phyloP scores from a whole-genome alignment of 2,888 invertebrate species.

The Entomobrya multifasciata region DNA sequence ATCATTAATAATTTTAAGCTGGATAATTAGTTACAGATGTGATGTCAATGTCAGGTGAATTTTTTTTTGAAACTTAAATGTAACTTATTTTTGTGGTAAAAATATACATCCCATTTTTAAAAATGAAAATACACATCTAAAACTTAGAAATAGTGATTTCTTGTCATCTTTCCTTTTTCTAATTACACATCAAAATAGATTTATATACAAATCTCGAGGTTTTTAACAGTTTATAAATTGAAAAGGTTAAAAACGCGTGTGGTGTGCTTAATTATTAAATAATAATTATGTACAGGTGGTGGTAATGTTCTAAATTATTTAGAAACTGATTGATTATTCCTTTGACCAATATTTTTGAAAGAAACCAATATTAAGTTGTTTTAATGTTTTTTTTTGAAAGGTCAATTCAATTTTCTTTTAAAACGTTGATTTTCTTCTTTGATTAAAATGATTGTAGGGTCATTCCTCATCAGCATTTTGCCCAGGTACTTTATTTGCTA shows the following conservation, averaged over 20 bases:
- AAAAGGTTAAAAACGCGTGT: constrained; percentile 11
- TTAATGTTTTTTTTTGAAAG: background rate
- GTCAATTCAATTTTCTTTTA: background rate
- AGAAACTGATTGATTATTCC: constrained; percentile 8
- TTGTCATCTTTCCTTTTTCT: background rate
- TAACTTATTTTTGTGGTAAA: no score
- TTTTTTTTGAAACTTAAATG: no score
- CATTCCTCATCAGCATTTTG: constrained; percentile 48
- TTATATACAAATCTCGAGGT: constrained; percentile 65
- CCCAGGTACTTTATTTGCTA: constrained; percentile 51
- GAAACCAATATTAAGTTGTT: background rate
- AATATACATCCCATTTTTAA: no score
- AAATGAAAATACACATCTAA: no score
- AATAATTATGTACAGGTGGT: background rate
- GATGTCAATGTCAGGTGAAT: no score
- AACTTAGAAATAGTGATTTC: background rate
- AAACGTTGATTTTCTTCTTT: background rate
- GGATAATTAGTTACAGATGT: no score
- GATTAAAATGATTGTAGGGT: background rate
- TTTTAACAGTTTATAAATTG: background rate
- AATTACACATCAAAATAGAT: constrained; percentile 56
- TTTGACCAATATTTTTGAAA: background rate
- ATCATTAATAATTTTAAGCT: no score
- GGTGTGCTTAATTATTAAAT: background rate
- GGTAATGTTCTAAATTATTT: background rate